Evolutionary conservation across 2,888 invertebrate genomes (phyloP).

Genomic region (Pseudococcus longispinus): DNA sequence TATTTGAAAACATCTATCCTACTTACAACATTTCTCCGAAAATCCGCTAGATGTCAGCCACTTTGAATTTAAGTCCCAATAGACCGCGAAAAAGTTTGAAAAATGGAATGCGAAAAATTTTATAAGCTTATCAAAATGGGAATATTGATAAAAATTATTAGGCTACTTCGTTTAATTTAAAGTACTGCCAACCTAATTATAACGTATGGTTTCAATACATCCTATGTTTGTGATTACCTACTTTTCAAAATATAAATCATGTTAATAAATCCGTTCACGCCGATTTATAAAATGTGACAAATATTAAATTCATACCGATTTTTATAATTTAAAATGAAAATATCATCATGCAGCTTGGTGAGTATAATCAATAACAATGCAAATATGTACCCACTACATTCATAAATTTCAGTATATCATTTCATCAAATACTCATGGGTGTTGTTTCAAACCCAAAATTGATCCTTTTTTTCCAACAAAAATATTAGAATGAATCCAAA

Average conservation of each 20-base stretch:
- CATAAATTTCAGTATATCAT: neutral
- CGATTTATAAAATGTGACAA: neutral
- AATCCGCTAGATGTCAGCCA: neutral
- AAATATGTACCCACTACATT: neutral
- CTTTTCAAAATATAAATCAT: neutral
- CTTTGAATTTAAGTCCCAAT: neutral
- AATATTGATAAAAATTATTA: neutral
- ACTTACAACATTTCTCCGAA: too few species aligned
- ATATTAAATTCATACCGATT: neutral
- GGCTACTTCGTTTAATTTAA: neutral
- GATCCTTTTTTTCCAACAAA: too few species aligned
- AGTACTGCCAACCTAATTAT: neutral
- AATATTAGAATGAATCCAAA: too few species aligned
- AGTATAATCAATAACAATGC: neutral
- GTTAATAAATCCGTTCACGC: neutral
- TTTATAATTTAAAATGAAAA: constrained; percentile 12
- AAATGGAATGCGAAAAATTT: neutral
- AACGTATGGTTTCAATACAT: neutral
- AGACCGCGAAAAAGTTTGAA: neutral
- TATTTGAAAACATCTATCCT: too few species aligned
- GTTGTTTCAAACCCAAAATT: too few species aligned
- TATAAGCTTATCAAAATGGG: neutral
- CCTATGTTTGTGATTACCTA: neutral
- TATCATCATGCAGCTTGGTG: constrained; percentile 7
- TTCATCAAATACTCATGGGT: too few species aligned